phyloP scores from a whole-genome alignment of 2,113 vertebrate genomes.

The Apodemus speciosus region DNA sequence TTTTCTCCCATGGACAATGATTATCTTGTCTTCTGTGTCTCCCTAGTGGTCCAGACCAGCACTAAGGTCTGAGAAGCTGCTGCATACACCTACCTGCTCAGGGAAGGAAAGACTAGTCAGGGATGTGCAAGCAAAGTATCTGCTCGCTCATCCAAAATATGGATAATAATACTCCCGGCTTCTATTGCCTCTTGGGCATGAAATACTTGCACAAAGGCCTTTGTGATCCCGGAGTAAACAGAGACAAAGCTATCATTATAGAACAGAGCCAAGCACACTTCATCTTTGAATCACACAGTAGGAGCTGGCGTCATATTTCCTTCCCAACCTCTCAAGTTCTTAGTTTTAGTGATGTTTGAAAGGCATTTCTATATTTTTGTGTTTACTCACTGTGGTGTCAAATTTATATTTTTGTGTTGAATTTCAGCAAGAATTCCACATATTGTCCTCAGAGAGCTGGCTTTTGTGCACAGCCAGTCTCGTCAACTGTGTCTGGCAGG shows the following conservation, averaged over 20 bases:
- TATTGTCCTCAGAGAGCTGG: neutral
- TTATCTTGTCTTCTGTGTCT: neutral
- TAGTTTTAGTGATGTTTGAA: neutral
- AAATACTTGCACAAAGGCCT: conserved; percentile 50
- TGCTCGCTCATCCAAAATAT: neutral
- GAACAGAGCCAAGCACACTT: conserved; percentile 53
- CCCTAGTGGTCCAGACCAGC: neutral
- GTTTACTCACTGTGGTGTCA: neutral
- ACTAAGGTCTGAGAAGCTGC: too few species aligned
- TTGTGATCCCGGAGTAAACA: neutral
- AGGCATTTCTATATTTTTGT: neutral
- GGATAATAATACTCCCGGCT: neutral
- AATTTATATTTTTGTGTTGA: neutral
- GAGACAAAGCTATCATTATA: conserved; percentile 36
- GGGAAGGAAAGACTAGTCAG: rapidly evolving
- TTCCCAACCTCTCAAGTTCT: neutral
- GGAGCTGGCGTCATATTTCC: neutral
- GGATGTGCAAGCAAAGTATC: neutral
- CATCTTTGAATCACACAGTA: conserved; percentile 24
- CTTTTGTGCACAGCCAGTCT: neutral
- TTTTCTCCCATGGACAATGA: rapidly evolving
- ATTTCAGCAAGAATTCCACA: neutral
- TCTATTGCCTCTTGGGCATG: conserved; percentile 47
- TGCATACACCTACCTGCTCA: rapidly evolving
- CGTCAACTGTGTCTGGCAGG: neutral